Conservation (phyloP, 2,113 vertebrate species). For the Vombatus ursinus region DNA sequence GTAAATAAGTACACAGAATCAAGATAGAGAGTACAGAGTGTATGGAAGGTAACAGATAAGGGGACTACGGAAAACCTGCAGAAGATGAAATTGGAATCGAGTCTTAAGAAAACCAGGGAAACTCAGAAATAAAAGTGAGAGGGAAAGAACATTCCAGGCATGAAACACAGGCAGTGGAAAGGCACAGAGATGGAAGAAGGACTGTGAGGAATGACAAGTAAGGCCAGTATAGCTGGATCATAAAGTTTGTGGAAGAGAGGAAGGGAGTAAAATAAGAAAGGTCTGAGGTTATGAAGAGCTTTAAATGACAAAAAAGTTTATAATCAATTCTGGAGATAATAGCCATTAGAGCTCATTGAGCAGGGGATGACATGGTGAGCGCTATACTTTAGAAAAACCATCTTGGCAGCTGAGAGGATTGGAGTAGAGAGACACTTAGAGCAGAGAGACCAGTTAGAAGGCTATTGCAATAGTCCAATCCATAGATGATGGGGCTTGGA, state of each 20-base stretch:
- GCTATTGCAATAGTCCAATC: not conserved
- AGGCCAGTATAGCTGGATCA: too few species aligned
- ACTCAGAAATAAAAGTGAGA: not conserved
- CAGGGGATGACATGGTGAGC: not conserved
- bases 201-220: not conserved
- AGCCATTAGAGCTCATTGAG: not conserved
- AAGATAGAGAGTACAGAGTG: not conserved
- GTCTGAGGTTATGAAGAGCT: too few species aligned
- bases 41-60: not conserved
- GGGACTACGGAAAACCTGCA: not conserved
- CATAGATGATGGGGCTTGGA: not conserved
- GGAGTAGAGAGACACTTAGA: not conserved
- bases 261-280: too few species aligned
- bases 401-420: not conserved
- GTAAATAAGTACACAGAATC: not conserved
- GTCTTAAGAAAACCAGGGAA: not conserved
- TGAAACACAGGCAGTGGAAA: not conserved
- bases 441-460: not conserved
- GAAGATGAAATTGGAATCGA: not conserved
- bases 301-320: too few species aligned
- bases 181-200: not conserved
- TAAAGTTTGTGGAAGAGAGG: too few species aligned
- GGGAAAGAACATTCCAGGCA: not conserved
- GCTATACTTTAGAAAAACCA: not conserved
- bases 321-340: not conserved